Evolutionary conservation across 92 coral and sea anemone species (phyloP).

Genomic region (Desmophyllum pertusum): DNA sequence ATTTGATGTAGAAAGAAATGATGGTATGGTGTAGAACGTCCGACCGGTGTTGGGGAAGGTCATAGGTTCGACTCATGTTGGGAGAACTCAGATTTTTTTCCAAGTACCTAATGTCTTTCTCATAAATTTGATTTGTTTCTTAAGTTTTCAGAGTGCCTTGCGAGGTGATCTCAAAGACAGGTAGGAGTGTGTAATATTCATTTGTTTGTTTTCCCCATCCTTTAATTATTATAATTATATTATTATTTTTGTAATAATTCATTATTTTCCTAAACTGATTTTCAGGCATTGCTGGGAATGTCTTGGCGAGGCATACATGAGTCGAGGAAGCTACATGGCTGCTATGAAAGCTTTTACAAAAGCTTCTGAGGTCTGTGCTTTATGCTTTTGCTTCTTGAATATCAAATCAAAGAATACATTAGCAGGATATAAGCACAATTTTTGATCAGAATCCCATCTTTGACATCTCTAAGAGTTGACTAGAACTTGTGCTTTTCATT

Average conservation of each 20-base stretch:
- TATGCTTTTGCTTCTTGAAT: not conserved
- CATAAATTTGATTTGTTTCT: not conserved
- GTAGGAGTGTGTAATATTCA: constrained; percentile 31
- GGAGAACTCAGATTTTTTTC: too few species aligned
- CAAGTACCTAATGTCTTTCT: too few species aligned
- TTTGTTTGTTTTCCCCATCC: too few species aligned
- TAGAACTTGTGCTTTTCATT: not conserved
- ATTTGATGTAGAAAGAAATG: too few species aligned
- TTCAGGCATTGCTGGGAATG: constrained; percentile 91
- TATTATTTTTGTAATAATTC: not conserved
- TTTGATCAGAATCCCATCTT: not conserved
- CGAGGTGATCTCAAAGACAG: constrained; percentile 90
- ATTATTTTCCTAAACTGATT: not conserved
- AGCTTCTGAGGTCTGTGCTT: constrained; percentile 75
- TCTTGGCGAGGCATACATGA: constrained; percentile 95
- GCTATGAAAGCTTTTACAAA: constrained; percentile 89
- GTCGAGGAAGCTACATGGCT: constrained; percentile 96
- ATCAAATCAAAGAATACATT: too few species aligned
- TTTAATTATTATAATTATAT: not conserved
- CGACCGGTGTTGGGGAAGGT: too few species aligned
- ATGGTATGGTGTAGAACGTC: too few species aligned
- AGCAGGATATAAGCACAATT: too few species aligned
- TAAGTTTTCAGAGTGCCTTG: constrained; percentile 91
- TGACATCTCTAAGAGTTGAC: not conserved
- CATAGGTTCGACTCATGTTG: too few species aligned